These are phyloP conservation scores for Crambe crambe DNA, from an alignment of 37 sponge, comb jelly and placozoan species.

Conservation along the genomic window DNA sequence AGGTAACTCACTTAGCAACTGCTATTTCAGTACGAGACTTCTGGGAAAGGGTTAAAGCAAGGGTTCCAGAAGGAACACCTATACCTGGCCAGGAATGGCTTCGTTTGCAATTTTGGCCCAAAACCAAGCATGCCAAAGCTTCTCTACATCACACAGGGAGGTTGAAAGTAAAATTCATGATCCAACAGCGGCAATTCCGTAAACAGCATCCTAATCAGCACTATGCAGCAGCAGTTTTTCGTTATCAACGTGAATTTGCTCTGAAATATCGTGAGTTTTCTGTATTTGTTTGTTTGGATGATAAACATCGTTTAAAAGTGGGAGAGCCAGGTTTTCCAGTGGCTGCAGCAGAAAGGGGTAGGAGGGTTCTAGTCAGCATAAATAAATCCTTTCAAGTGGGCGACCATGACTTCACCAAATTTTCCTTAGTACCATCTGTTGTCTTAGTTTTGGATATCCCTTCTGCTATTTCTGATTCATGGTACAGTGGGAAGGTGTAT, in stretches of 20 bases:
- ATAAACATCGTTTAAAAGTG: conserved; percentile 4
- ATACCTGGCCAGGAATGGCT: conserved; percentile 31
- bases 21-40: conserved; percentile 19
- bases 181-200: conserved; percentile 35
- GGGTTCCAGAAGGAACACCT: neutral
- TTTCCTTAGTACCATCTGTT: conserved; percentile 2
- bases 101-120: conserved; percentile 45
- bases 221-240: conserved; percentile 26
- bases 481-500: conserved; percentile 14
- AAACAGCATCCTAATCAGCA: conserved; percentile 37
- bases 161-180: conserved; percentile 33
- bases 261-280: neutral
- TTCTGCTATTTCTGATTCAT: conserved; percentile 1
- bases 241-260: neutral
- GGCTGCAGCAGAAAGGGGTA: conserved; percentile 11
- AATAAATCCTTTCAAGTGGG: neutral
- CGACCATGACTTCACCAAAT: conserved; percentile 34
- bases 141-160: conserved; percentile 42
- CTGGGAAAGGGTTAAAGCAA: neutral
- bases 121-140: conserved; percentile 13
- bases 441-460: neutral
- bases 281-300: neutral
- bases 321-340: conserved; percentile 26
- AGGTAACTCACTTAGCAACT: conserved; percentile 37
- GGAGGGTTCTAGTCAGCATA: neutral